Evolutionary conservation across 2,888 invertebrate genomes (phyloP).

Genomic region (Perithous albicinctus): DNA sequence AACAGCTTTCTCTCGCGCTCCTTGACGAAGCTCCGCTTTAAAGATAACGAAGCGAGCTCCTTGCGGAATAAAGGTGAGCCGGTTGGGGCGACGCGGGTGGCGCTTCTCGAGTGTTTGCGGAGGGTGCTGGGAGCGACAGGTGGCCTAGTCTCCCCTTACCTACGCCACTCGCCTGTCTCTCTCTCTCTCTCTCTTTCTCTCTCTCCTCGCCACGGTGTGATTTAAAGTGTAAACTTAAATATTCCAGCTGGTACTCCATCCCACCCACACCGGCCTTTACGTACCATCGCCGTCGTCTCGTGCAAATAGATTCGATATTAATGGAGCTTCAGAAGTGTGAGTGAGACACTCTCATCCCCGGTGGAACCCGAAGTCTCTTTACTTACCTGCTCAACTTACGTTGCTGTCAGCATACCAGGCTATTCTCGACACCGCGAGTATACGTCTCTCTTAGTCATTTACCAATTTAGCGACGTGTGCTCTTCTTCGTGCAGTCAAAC

Average conservation of each 20-base stretch:
- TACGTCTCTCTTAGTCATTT: slow-evolving; percentile 39
- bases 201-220: slow-evolving; percentile 71
- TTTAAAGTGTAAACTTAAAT: slow-evolving; percentile 82
- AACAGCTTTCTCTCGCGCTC: slow-evolving; percentile 47
- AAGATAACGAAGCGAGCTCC: slow-evolving; percentile 79
- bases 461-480: slow-evolving; percentile 22
- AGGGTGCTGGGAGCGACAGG: slow-evolving; percentile 77
- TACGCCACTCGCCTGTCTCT: slow-evolving; percentile 51
- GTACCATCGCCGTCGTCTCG: slow-evolving; percentile 64
- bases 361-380: slow-evolving; percentile 60
- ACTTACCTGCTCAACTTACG: slow-evolving; percentile 62
- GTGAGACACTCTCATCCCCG: slow-evolving; percentile 40
- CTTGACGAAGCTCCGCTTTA: slow-evolving; percentile 76
- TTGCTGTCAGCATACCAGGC: slow-evolving; percentile 3
- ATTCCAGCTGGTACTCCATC: slow-evolving; percentile 74
- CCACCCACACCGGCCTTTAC: slow-evolving; percentile 29
- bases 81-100: slow-evolving; percentile 62
- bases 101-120: slow-evolving; percentile 66
- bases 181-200: no score
- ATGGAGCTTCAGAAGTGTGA: slow-evolving; percentile 72
- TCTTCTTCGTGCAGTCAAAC: not conserved
- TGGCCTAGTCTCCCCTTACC: slow-evolving; percentile 71
- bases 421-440: not conserved
- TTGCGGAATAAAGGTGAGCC: slow-evolving; percentile 76
- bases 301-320: slow-evolving; percentile 81